A percentile compares a stretch with the other conserved stretches of the same genome.
These are phyloP conservation scores for Lobophora halterata DNA, from an alignment of 2,888 invertebrate genomes.

Conservation along the genomic window DNA sequence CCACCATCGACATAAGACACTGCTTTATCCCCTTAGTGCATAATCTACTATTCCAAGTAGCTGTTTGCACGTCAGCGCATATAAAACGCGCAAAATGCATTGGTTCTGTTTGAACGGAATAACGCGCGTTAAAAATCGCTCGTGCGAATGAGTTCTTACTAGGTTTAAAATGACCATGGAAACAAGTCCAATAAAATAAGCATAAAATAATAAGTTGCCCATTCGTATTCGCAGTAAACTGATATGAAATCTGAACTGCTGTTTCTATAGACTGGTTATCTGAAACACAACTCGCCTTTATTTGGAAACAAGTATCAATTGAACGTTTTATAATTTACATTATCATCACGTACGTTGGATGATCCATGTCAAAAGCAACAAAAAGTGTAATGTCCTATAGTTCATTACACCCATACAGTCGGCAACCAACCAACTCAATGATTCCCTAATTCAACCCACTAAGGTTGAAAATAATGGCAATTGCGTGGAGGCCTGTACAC, in stretches of 20 bases:
- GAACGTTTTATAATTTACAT: conserved; percentile 16
- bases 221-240: too few relatives aligned
- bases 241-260: conserved; percentile 6
- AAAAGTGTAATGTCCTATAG: conserved; percentile 38
- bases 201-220: too few relatives aligned
- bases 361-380: conserved; percentile 30
- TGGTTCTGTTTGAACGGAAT: too few relatives aligned
- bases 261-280: conserved; percentile 8
- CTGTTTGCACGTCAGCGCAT: too few relatives aligned
- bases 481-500: conserved; percentile 9
- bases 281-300: conserved; percentile 1
- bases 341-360: conserved; percentile 27
- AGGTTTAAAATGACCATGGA: too few relatives aligned
- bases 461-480: conserved; percentile 15
- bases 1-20: too few relatives aligned
- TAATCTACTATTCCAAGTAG: too few relatives aligned
- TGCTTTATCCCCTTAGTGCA: too few relatives aligned
- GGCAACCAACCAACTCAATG: conserved; percentile 3
- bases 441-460: conserved; percentile 12
- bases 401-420: conserved; percentile 38
- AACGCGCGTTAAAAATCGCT: too few relatives aligned
- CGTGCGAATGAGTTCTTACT: too few relatives aligned
- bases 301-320: conserved; percentile 7
- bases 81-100: too few relatives aligned
- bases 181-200: too few relatives aligned